Percentiles rank a stretch among this genome's conserved stretches.
phyloP scores from a whole-genome alignment of 2,113 vertebrate species.

The Cygnus atratus region DNA sequence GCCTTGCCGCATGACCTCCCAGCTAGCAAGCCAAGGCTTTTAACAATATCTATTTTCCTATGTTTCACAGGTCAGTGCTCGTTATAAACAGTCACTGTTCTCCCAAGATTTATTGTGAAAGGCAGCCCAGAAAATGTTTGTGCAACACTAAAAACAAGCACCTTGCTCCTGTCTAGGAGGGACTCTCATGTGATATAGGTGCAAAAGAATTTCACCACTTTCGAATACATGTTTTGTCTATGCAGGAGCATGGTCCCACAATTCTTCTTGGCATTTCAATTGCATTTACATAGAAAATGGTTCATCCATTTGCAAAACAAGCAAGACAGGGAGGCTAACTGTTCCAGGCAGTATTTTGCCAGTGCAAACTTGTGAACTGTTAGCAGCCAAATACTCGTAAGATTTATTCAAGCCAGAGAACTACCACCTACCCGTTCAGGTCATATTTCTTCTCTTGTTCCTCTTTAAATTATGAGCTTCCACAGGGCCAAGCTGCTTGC shows the following conservation, averaged over 20 bases:
- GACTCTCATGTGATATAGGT: not conserved
- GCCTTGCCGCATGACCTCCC: not conserved
- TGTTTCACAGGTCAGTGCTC: conserved; percentile 52
- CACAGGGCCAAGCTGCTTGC: conserved; percentile 30
- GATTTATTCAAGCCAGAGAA: conserved; percentile 64
- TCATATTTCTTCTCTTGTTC: conserved; percentile 53
- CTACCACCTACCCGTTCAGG: conserved; percentile 42
- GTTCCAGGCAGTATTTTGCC: conserved; percentile 54
- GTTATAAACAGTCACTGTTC: not conserved
- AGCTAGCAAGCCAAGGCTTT: conserved; percentile 4
- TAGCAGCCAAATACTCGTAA: conserved; percentile 38
- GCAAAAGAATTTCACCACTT: not conserved
- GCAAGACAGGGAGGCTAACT: conserved; percentile 12
- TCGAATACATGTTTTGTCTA: not conserved
- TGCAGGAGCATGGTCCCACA: not conserved
- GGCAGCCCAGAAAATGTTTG: not conserved
- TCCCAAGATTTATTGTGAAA: conserved; percentile 13
- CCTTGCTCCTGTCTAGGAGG: not conserved
- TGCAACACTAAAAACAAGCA: not conserved
- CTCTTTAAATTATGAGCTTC: conserved; percentile 49
- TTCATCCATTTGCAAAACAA: not conserved
- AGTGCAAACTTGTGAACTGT: conserved; percentile 28
- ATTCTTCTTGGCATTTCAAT: not conserved
- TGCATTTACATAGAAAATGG: conserved; percentile 8
- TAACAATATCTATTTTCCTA: conserved; percentile 36